phyloP scores from a whole-genome alignment of 30 jellyfish, hydroid and myxozoan species.

The Nemopilema nomurai region DNA sequence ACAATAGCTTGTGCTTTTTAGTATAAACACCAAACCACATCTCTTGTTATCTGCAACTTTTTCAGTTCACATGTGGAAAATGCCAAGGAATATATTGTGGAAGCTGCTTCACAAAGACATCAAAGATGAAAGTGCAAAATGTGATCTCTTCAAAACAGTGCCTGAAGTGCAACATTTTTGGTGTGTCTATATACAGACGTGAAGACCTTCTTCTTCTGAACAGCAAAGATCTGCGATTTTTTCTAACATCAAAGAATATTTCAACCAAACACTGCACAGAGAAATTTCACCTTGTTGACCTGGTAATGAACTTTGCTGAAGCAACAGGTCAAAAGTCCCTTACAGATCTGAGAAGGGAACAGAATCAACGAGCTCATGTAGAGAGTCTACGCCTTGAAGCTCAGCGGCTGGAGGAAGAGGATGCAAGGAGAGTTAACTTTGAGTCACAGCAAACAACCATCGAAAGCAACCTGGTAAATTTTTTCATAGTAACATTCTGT shows the following conservation, averaged over 20 bases:
- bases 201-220: slow-evolving; percentile 77
- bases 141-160: slow-evolving; percentile 38
- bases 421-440: slow-evolving; percentile 8
- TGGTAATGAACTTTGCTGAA: slow-evolving; percentile 95
- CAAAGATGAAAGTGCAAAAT: slow-evolving; percentile 21
- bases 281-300: slow-evolving; percentile 80
- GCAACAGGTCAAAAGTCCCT: slow-evolving; percentile 69
- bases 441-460: background rate
- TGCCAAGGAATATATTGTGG: slow-evolving; percentile 83
- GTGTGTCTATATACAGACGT: slow-evolving; percentile 47
- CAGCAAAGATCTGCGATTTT: slow-evolving; percentile 73
- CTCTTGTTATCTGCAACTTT: too few species aligned
- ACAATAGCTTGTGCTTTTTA: too few species aligned
- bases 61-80: slow-evolving; percentile 74
- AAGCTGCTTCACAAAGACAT: slow-evolving; percentile 73
- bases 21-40: too few species aligned
- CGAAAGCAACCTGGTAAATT: slow-evolving; percentile 17
- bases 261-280: slow-evolving; percentile 84
- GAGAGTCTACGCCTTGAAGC: slow-evolving; percentile 88
- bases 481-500: background rate
- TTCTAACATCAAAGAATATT: slow-evolving; percentile 62
- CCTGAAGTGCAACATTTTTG: slow-evolving; percentile 77
- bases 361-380: slow-evolving; percentile 52
- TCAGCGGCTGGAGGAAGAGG: slow-evolving; percentile 64
- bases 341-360: slow-evolving; percentile 76